phyloP scores from a whole-genome alignment of 2,113 vertebrate genomes.

The Eudorcas thomsonii region DNA sequence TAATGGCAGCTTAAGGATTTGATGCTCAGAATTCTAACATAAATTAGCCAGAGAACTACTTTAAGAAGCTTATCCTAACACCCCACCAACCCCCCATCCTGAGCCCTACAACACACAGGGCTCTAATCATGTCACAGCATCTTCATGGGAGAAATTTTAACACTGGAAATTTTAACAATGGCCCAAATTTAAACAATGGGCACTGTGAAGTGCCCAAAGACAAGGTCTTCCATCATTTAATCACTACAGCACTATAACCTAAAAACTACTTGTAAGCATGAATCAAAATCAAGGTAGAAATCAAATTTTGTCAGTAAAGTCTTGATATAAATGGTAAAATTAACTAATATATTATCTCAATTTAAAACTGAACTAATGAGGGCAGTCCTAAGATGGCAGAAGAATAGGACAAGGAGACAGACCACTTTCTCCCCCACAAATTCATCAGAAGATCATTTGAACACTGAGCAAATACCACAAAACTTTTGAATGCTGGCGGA shows the following conservation, averaged over 20 bases:
- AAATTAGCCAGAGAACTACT: not conserved
- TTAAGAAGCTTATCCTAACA: not conserved
- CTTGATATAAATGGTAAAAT: not conserved
- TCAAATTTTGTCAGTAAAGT: not conserved
- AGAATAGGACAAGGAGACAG: not conserved
- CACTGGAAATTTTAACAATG: not conserved
- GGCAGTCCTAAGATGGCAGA: not conserved
- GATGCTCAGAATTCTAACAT: not conserved
- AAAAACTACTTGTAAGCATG: conserved; percentile 10
- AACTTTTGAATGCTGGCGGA: not conserved
- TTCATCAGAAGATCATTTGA: not conserved
- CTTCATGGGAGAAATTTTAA: not conserved
- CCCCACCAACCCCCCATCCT: not conserved
- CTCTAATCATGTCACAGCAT: not conserved
- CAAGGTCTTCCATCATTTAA: not conserved
- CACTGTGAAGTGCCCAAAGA: not conserved
- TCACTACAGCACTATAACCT: not conserved
- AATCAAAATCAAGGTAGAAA: not conserved
- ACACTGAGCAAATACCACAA: not conserved
- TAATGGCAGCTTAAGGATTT: not conserved
- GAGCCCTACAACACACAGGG: not conserved
- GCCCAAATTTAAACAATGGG: not conserved
- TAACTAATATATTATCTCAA: not conserved
- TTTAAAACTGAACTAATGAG: conserved; percentile 15
- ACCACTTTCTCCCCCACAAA: not conserved